A percentile compares a stretch with the other conserved stretches of the same genome.
Conservation (phyloP, 2,797 vertebrate species). For the Phalloptychus januarius region DNA sequence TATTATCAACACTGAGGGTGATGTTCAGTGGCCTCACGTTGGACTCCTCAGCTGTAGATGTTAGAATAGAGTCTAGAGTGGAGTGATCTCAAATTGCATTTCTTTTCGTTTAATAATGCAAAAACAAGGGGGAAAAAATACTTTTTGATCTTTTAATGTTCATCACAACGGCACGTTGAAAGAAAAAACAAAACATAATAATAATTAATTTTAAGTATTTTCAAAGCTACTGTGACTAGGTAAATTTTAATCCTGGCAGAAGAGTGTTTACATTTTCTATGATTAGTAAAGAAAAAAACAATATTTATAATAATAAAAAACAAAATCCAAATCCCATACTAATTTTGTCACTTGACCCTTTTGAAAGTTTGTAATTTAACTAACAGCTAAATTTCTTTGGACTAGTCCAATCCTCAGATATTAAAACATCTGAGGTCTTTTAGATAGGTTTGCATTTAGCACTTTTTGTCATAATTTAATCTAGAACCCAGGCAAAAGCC, state of each 20-base stretch:
- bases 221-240: not conserved
- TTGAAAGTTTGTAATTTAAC: not conserved
- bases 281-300: not conserved
- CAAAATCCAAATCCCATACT: too few species aligned
- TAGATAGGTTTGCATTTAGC: too few species aligned
- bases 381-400: not conserved
- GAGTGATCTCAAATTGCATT: not conserved
- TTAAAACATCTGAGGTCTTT: not conserved
- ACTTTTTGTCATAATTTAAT: not conserved
- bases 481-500: too few species aligned
- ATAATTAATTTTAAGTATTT: not conserved
- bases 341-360: too few species aligned
- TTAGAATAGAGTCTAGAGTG: conserved; percentile 6
- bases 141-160: not conserved
- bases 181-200: rapidly evolving
- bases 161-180: not conserved
- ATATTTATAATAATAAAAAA: too few species aligned
- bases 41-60: conserved; percentile 6
- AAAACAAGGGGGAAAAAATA: not conserved
- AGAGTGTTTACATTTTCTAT: not conserved
- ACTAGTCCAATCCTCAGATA: not conserved
- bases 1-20: conserved; percentile 17
- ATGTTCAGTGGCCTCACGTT: conserved; percentile 24
- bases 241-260: not conserved
- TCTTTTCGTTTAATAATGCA: not conserved